These are phyloP conservation scores for Sarcophaga peregrina DNA, from an alignment of 1,140 invertebrate species.

Conservation along the genomic window DNA sequence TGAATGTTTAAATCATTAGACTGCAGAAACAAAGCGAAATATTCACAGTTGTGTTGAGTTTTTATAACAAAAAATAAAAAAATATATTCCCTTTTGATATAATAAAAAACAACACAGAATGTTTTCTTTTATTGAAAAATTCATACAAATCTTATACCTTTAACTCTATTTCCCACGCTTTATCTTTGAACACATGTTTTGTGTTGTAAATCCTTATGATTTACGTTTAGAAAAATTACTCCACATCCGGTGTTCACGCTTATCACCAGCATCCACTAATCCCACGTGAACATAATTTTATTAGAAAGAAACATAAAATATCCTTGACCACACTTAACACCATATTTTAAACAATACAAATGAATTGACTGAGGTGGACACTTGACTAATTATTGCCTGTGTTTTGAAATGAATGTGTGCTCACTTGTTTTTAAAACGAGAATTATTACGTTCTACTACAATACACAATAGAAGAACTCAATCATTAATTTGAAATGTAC, in stretches of 20 bases:
- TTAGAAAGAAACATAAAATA: background rate
- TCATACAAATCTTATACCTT: background rate
- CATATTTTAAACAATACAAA: background rate
- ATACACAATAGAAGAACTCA: too few species aligned
- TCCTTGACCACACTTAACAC: constrained; percentile 23
- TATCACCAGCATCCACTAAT: background rate
- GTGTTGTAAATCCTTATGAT: background rate
- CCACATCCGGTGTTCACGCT: constrained; percentile 15
- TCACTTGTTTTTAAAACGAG: too few species aligned
- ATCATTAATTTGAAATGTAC: too few species aligned
- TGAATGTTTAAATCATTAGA: background rate
- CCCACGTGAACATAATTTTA: background rate
- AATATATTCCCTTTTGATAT: too few species aligned
- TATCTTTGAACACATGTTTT: background rate
- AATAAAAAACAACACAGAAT: too few species aligned
- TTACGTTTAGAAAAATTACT: background rate
- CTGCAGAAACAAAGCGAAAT: background rate
- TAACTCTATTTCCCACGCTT: constrained; percentile 25
- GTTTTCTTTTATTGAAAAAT: too few species aligned
- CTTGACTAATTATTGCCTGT: background rate
- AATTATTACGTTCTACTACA: too few species aligned
- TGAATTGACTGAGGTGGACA: background rate
- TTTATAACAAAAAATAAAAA: too few species aligned
- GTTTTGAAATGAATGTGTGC: too few species aligned
- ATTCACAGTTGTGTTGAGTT: too few species aligned